Evolutionary conservation across 2,797 vertebrate species (phyloP), one percentile per base, ranked within the genome.

Genomic region (Pseudocheirus occidentalis): DNA sequence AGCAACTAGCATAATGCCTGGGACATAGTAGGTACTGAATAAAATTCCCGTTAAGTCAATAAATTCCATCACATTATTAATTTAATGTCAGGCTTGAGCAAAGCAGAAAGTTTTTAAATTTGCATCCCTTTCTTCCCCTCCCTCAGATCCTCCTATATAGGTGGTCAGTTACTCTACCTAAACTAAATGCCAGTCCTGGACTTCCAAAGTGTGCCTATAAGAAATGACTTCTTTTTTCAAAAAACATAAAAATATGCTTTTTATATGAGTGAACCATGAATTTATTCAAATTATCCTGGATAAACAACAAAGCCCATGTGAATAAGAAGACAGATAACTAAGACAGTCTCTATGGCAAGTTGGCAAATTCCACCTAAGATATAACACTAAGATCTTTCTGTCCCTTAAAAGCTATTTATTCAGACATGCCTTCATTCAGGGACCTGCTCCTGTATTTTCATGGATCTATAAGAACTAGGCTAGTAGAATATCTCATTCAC

Each of bases 201-300:
- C 40, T 81, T 46, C 73, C n/a, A 81, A 81, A 81, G 73, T 27
- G 40, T 21, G 46, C 21, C 6, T 9, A 21, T 6, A 16, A 40
- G 34, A 81, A 90, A 96, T 91, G 87, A 59, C 92, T 94, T 95
- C 21, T 92, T 96, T 9, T 93, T 96, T 73, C 91, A 21, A 50
- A 81, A 50, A 87, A 91, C 90, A 28, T 18, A 93, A 95, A n/a
- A 95, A 89, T 81, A 27, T 90, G 87, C 59, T 81, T 95, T 54
- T 95, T 94, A 66, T 94, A 58, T 3, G 31, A 92, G 10, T 66
- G 31, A 95, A 40, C 24, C 94, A 81, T 59, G 46, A 94, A 97
- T 94, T 81, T 95, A 91, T 92, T 92, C 62, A 40, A 73, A 96
- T 94, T 90, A 3, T 55, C 94, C 21, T 92, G 62, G 93, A 97